Base-by-base conservation (phyloP, 23 tunicate genomes). In the Diplosoma virens region DNA sequence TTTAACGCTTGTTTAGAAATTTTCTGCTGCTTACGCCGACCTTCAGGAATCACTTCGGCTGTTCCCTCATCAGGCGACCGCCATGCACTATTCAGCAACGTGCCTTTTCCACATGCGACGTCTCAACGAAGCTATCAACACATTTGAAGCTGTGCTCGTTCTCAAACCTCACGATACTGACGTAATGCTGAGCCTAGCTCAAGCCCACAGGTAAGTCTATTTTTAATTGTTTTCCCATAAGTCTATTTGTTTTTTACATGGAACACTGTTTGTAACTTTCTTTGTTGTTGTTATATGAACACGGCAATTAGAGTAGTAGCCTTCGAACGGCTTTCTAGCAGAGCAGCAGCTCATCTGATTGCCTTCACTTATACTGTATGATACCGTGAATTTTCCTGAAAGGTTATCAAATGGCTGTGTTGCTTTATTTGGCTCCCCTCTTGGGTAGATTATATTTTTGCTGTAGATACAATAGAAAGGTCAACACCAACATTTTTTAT, bases 41-140 rank as follows among this genome's bases (percentile, higher is more conserved):
- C 67, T 87, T n/a, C 60, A 87, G 37, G 72, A 73, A 34, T 87
- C 94, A 0, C 58, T 81, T 1, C 54, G 75, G 1, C 14, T 75
- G n/a, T 37, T 68, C 3, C 94, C 94, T 22, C 82, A 81, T 47
- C 94, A 87, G 45, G 50, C 75, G 25, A 33, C 56, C 20, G 94
- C 94, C 1, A 59, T 87, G 81, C 94, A 87, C 59, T 87, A 81
- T 68, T 58, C 48, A 11, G 86, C 83, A 3, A 55, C 80, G 0
- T 81, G 94, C 68, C 71, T 87, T 60, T 87, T 48, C 36, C 80
- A 87, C 72, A 87, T 87, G 94, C 48, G 79, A 17, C 47, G 86
- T 41, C 33, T 80, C 34, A 63, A 58, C 3, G 94, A 87, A 7
- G 87, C 94, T 23, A 58, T 87, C 24, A 67, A 75, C 6, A 46